Conservation (phyloP, 2,113 vertebrate species). For the Caloenas nicobarica region DNA sequence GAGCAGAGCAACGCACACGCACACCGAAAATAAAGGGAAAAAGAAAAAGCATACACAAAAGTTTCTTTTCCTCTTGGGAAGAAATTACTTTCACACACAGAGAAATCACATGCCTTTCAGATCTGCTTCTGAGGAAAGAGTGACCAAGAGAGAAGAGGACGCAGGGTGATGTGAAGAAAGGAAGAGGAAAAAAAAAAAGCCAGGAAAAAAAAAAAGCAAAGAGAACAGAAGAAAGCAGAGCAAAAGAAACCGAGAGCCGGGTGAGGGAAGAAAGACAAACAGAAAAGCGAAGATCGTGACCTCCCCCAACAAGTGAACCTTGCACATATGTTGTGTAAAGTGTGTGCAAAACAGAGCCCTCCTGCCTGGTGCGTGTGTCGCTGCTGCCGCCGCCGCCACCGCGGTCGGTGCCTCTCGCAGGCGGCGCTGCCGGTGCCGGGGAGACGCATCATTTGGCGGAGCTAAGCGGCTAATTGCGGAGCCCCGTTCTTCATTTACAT, state of each 20-base stretch:
- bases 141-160: not conserved
- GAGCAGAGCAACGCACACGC: not conserved
- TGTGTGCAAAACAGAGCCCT: slow-evolving; percentile 54
- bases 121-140: slow-evolving; percentile 1
- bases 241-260: slow-evolving; percentile 55
- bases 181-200: not conserved
- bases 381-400: not conserved
- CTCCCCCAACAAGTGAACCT: slow-evolving; percentile 75
- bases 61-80: slow-evolving; percentile 33
- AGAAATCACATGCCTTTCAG: slow-evolving; percentile 15
- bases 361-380: slow-evolving; percentile 53
- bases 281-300: slow-evolving; percentile 66
- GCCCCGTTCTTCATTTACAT: slow-evolving; percentile 95
- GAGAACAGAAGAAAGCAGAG: slow-evolving; percentile 2
- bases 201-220: not conserved
- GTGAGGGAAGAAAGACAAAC: not conserved
- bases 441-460: slow-evolving; percentile 84
- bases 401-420: slow-evolving; percentile 36
- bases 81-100: not conserved
- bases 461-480: slow-evolving; percentile 89
- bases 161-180: slow-evolving; percentile 16
- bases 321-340: slow-evolving; percentile 78
- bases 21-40: not conserved
- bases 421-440: slow-evolving; percentile 76
- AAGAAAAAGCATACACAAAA: slow-evolving; percentile 1